phyloP scores from a whole-genome alignment of 2,888 invertebrate genomes.

The Drosophila pseudotalamancana region DNA sequence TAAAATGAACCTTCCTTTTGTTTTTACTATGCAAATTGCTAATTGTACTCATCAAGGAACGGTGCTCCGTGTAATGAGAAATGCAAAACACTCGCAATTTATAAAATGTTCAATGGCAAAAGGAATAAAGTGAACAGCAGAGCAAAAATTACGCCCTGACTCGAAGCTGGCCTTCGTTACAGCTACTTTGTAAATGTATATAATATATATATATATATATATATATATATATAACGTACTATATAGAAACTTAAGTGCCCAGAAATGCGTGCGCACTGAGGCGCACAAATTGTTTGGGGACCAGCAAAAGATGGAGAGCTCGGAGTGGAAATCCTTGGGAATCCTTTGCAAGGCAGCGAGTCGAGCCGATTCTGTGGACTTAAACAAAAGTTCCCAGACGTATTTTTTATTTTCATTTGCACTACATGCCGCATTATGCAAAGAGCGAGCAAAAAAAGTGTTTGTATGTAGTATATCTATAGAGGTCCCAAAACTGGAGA shows the following conservation, averaged over 20 bases:
- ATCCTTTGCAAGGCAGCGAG: conserved; percentile 4
- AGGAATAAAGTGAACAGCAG: conserved; percentile 54
- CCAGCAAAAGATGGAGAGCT: conserved; percentile 33
- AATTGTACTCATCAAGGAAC: conserved; percentile 76
- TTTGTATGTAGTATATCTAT: conserved; percentile 4
- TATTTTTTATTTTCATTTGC: conserved; percentile 60
- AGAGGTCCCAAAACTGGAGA: conserved; percentile 29
- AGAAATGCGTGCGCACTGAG: conserved; percentile 75
- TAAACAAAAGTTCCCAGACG: conserved; percentile 74
- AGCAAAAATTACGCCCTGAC: conserved; percentile 61
- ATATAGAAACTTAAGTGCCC: conserved; percentile 76
- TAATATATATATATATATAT: no score
- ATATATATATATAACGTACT: conserved; percentile 17
- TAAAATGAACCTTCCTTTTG: conserved; percentile 52
- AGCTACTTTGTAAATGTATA: conserved; percentile 1
- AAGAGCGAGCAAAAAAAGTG: conserved; percentile 16
- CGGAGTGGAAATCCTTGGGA: conserved; percentile 29
- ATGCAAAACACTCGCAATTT: conserved; percentile 77
- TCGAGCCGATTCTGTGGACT: conserved; percentile 41
- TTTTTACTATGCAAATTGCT: conserved; percentile 77
- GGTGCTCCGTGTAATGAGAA: conserved; percentile 63
- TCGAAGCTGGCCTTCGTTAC: conserved; percentile 34
- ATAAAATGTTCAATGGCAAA: conserved; percentile 70
- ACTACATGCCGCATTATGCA: conserved; percentile 66
- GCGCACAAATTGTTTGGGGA: conserved; percentile 76